Percentiles rank a stretch among this genome's conserved stretches.
phyloP scores from a whole-genome alignment of 2,888 invertebrate species.

The Ochlodes sylvanus region DNA sequence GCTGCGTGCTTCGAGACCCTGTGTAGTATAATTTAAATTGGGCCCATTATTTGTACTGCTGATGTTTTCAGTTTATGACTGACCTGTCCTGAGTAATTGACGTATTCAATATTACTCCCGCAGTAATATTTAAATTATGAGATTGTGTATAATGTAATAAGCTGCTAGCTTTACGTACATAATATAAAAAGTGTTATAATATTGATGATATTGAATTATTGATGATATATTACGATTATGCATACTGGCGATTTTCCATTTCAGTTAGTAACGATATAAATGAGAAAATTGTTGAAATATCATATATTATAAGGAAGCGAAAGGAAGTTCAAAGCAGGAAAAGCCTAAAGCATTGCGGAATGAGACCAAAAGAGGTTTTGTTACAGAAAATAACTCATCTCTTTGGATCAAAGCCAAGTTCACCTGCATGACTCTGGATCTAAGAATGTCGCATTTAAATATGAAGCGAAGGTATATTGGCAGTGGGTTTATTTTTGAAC shows the following conservation, averaged over 20 bases:
- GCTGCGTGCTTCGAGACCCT: neutral
- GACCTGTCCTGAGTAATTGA: slow-evolving; percentile 3
- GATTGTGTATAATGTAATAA: no score
- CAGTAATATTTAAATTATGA: neutral
- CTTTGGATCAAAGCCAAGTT: slow-evolving; percentile 24
- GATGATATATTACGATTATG: no score
- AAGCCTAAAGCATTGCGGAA: slow-evolving; percentile 18
- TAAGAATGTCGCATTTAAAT: neutral
- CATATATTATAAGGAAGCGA: neutral
- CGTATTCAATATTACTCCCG: neutral
- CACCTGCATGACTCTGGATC: slow-evolving; percentile 16
- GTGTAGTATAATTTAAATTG: slow-evolving; percentile 3
- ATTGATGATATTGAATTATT: no score
- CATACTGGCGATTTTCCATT: no score
- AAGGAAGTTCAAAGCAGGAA: slow-evolving; percentile 7
- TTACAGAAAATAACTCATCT: slow-evolving; percentile 24
- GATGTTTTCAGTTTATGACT: neutral
- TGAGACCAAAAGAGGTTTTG: slow-evolving; percentile 26
- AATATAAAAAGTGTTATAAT: no score
- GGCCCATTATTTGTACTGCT: neutral
- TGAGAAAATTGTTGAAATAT: neutral
- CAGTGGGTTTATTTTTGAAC: slow-evolving; percentile 10
- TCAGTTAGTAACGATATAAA: no score
- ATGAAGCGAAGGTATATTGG: neutral
- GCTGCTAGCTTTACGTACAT: neutral